Base-by-base conservation (phyloP, 53 echinoderm and acorn worm genomes). In the Arbacia lixula region DNA sequence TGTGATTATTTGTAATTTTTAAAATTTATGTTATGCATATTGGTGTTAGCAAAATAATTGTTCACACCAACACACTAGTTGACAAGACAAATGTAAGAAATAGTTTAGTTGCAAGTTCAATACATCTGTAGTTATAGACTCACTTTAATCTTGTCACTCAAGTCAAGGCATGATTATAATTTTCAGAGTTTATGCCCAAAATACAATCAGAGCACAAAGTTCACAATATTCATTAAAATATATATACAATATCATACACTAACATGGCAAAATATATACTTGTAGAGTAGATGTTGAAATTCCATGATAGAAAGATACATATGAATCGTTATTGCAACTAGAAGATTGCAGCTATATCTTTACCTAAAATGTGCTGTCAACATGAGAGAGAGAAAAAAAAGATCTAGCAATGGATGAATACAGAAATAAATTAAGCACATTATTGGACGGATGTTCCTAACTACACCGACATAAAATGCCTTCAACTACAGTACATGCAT, bases 251-350 rank as follows among this genome's bases (percentile, higher is more conserved):
- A 74, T 74, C 30, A 32, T 74, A 74, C 74, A n/a, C n/a, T n/a
- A n/a, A n/a, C n/a, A 74, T 74, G 74, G 74, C 74, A 74, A 29
- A 74, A 74, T 74, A 74, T 74, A 74, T 36, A 56, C 21, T 5
- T 56, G n/a, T 10, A 74, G 30, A 51, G 17, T 53, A 53, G 42
- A 53, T 74, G 29, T 53, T 5, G 6, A 74, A 71, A 71, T 41
- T 29, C 6, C 36, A 66, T 36, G 35, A 66, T 35, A 66, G 0
- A 36, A 20, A 38, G 66, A 38, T 32, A 62, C 62, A 68, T 68
- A n/a, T 28, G 12, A 71, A n/a, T 28, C 28, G 74, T 34, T 74
- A 74, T 51, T 53, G 74, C 74, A 74, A 53, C 17, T 32, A 36
- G 36, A 36, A 53, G 53, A 74, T 74, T 74, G 74, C 74, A 74